Evolutionary conservation across 2,888 invertebrate genomes (phyloP).

Genomic region (Macrosoma leucophasiata): DNA sequence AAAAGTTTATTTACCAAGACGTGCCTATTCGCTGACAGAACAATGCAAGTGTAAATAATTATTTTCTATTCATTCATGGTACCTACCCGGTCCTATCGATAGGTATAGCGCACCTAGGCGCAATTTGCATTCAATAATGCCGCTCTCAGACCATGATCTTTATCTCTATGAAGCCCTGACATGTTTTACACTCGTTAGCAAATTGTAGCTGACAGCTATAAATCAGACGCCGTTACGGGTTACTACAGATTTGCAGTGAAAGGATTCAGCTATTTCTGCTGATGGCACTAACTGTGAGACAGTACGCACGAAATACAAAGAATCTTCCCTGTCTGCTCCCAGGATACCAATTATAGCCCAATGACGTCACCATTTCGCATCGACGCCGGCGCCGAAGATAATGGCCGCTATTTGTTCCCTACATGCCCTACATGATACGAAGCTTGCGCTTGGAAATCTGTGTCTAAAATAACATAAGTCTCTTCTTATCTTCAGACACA

Average conservation of each 20-base stretch:
- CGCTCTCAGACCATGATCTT: conserved; percentile 48
- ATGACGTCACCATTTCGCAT: conserved; percentile 54
- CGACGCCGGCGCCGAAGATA: conserved; percentile 45
- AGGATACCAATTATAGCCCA: conserved; percentile 31
- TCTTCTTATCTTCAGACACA: conserved; percentile 44
- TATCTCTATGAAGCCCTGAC: conserved; percentile 52
- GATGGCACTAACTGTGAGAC: conserved; percentile 1
- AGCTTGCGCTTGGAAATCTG: conserved; percentile 38
- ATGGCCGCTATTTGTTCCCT: conserved; percentile 61
- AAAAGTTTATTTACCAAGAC: no score
- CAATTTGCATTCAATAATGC: conserved; percentile 65
- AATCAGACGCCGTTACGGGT: conserved; percentile 46
- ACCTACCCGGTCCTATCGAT: conserved; percentile 29
- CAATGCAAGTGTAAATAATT: conserved; percentile 59
- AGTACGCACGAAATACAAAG: not conserved
- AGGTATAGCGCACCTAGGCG: conserved; percentile 28
- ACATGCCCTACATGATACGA: conserved; percentile 66
- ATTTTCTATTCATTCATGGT: conserved; percentile 47
- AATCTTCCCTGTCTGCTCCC: conserved; percentile 17
- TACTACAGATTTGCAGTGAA: conserved; percentile 10
- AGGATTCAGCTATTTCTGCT: conserved; percentile 12
- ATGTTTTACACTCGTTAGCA: conserved; percentile 63
- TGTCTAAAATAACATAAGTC: conserved; percentile 57
- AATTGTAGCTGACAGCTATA: conserved; percentile 61
- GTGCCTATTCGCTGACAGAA: conserved; percentile 43